Percentiles rank a stretch among this genome's conserved stretches.
Evolutionary conservation across 2,888 invertebrate species (phyloP).

Genomic region (Melinaea menophilus): DNA sequence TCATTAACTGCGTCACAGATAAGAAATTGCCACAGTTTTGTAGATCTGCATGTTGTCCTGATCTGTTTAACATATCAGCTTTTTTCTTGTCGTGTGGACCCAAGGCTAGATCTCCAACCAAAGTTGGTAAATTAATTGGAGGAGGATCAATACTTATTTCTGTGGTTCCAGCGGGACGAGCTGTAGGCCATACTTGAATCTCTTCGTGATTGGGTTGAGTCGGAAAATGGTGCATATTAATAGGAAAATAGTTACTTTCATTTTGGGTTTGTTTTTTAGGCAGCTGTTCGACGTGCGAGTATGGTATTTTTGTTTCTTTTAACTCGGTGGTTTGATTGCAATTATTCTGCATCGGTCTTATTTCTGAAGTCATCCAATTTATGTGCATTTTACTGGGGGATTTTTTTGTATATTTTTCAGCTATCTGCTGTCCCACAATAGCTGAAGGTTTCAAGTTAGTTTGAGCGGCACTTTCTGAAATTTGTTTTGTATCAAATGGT

Average conservation of each 20-base stretch:
- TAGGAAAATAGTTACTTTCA: conserved; percentile 65
- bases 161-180: conserved; percentile 65
- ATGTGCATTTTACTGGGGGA: conserved; percentile 71
- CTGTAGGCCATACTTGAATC: conserved; percentile 67
- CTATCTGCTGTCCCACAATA: conserved; percentile 45
- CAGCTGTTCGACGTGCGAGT: conserved; percentile 47
- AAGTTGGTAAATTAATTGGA: conserved; percentile 68
- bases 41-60: conserved; percentile 50
- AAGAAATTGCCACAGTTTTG: conserved; percentile 69
- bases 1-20: conserved; percentile 72
- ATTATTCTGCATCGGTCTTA: conserved; percentile 61
- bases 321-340: conserved; percentile 50
- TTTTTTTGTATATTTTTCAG: conserved; percentile 68
- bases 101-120: conserved; percentile 68
- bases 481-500: conserved; percentile 55
- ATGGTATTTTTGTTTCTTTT: conserved; percentile 56
- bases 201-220: conserved; percentile 62
- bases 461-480: conserved; percentile 41
- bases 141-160: conserved; percentile 73
- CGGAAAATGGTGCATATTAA: conserved; percentile 65
- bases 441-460: conserved; percentile 48
- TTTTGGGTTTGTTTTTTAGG: conserved; percentile 58
- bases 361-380: conserved; percentile 75
- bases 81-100: conserved; percentile 72
- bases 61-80: conserved; percentile 52